A percentile compares a stretch with the other conserved stretches of the same genome.
Evolutionary conservation across 2,888 invertebrate species (phyloP).

Genomic region (Stegophylla sp.): DNA sequence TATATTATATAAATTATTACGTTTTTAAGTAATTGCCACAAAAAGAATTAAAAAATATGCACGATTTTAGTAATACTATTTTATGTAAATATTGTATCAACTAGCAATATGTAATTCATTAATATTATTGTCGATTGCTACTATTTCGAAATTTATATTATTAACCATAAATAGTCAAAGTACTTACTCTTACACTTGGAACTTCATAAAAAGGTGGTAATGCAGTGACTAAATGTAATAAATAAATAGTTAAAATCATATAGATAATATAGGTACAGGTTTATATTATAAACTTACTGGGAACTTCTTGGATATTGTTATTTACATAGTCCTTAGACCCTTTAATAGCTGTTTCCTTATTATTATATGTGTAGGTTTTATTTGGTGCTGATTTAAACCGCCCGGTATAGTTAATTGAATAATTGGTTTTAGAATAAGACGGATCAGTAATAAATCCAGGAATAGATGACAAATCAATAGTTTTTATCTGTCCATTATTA

Average conservation of each 20-base stretch:
- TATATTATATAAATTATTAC: not conserved
- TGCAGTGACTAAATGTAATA: conserved; percentile 10
- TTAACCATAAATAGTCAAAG: too few species aligned
- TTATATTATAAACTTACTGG: not conserved
- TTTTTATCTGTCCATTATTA: not conserved
- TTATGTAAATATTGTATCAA: too few species aligned
- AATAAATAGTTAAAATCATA: conserved; percentile 4
- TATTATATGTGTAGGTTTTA: not conserved
- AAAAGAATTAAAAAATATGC: too few species aligned
- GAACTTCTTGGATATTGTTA: conserved; percentile 15
- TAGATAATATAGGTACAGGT: not conserved
- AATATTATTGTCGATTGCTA: too few species aligned
- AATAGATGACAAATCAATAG: not conserved
- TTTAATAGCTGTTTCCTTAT: conserved; percentile 1
- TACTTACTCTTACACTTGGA: conserved; percentile 33
- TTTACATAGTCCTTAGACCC: conserved; percentile 6
- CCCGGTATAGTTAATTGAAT: not conserved
- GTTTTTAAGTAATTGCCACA: too few species aligned
- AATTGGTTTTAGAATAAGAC: not conserved
- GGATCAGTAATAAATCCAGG: conserved; percentile 11
- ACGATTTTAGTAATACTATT: too few species aligned
- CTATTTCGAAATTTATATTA: too few species aligned
- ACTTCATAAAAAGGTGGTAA: conserved; percentile 7
- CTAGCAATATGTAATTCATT: too few species aligned
- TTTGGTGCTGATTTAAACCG: not conserved